A percentile compares a stretch with the other conserved stretches of the same genome.
phyloP scores from a whole-genome alignment of 2,113 vertebrate species.

The Genyomyrus donnyi region DNA sequence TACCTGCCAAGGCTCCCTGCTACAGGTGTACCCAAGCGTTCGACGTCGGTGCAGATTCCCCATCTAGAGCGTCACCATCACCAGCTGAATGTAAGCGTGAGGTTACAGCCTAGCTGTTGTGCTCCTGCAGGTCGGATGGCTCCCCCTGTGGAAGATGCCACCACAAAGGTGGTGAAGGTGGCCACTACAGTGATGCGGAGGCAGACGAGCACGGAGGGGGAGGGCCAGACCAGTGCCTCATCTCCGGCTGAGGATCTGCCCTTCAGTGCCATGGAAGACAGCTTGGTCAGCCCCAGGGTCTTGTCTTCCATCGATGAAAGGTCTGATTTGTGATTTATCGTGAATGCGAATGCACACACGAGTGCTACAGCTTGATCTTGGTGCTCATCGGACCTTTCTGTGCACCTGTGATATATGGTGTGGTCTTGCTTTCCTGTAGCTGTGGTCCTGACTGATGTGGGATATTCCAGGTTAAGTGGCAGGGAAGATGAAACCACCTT shows the following conservation, averaged over 20 bases:
- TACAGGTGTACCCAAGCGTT: not conserved
- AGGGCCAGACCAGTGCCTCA: slow-evolving; percentile 59
- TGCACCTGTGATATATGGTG: not conserved
- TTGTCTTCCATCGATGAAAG: slow-evolving; percentile 51
- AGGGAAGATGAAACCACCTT: slow-evolving; percentile 83
- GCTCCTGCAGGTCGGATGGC: slow-evolving; percentile 80
- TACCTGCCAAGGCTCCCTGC: slow-evolving; percentile 39
- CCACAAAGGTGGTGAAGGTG: slow-evolving; percentile 84
- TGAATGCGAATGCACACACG: not conserved
- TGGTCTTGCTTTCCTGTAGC: not conserved
- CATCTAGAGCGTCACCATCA: not conserved
- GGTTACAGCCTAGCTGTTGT: not conserved
- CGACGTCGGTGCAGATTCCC: not conserved
- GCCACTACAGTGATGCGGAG: slow-evolving; percentile 79
- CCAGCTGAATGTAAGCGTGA: not conserved
- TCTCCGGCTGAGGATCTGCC: slow-evolving; percentile 70
- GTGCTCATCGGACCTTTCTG: not conserved
- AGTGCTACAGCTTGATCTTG: not conserved
- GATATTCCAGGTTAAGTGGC: slow-evolving; percentile 43
- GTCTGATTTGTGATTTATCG: slow-evolving; percentile 29
- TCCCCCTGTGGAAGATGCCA: slow-evolving; percentile 73
- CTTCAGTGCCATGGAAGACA: slow-evolving; percentile 78
- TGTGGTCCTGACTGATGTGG: not conserved
- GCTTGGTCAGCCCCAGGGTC: slow-evolving; percentile 65
- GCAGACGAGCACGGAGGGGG: slow-evolving; percentile 76